phyloP scores from a whole-genome alignment of 2,888 invertebrate species.

The Monoplex corrugatus region DNA sequence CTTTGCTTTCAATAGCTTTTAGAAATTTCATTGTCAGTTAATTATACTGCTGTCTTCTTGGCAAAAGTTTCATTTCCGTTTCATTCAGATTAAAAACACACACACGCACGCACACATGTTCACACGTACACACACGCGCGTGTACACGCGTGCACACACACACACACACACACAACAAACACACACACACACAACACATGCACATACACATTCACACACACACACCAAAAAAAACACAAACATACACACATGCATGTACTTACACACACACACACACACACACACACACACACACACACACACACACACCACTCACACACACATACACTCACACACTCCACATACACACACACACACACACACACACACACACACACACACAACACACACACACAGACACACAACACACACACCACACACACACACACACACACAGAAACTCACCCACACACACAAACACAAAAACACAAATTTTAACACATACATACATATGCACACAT shows the following conservation, averaged over 20 bases:
- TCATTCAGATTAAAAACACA: too few species aligned
- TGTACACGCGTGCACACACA: too few species aligned
- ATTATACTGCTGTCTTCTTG: too few species aligned
- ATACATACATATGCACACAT: background rate
- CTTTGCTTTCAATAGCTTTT: too few species aligned
- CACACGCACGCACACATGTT: too few species aligned
- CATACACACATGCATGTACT: background rate
- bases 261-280: background rate
- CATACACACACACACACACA: conserved; percentile 29
- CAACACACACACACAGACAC: background rate
- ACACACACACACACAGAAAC: background rate
- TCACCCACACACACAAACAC: background rate
- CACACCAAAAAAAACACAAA: background rate
- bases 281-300: background rate
- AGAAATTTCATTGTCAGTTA: too few species aligned
- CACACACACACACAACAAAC: too few species aligned
- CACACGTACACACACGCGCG: too few species aligned
- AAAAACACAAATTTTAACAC: background rate
- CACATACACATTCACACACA: too few species aligned
- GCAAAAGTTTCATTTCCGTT: too few species aligned
- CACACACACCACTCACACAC: conserved; percentile 35
- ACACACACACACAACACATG: too few species aligned
- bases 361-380: conserved; percentile 12
- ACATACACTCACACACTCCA: conserved; percentile 26
- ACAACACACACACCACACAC: background rate